Percentiles rank a stretch among this genome's conserved stretches.
These are phyloP conservation scores for Phrynosoma blainvillii DNA, from an alignment of 2,113 vertebrate species.

Conservation along the genomic window DNA sequence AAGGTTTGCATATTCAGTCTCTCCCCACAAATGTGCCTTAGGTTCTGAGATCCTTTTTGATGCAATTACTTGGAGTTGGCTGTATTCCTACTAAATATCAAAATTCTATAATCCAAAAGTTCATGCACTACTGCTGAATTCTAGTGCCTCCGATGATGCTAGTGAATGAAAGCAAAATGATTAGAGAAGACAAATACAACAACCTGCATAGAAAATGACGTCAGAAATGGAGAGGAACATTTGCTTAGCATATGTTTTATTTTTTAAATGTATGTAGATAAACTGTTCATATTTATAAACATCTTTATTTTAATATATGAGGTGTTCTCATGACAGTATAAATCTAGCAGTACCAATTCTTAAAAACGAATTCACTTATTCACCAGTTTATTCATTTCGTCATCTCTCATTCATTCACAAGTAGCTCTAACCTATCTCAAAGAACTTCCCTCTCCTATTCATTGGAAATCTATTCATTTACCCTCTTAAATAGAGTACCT, in stretches of 20 bases:
- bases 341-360: background rate
- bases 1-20: background rate
- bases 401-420: background rate
- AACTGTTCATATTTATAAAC: background rate
- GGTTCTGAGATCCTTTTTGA: background rate
- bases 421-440: background rate
- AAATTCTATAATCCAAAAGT: background rate
- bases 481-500: background rate
- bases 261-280: background rate
- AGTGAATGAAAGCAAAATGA: background rate
- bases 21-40: background rate
- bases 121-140: background rate
- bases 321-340: slow-evolving; percentile 21
- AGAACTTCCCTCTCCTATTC: background rate
- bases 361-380: slow-evolving; percentile 13
- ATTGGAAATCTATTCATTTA: slow-evolving; percentile 31
- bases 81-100: background rate
- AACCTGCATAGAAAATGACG: background rate
- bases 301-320: background rate
- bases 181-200: background rate
- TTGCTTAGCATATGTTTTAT: background rate
- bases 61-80: background rate
- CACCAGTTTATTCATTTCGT: background rate
- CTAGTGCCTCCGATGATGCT: background rate
- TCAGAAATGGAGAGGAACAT: background rate